Base-by-base conservation (phyloP, 2,113 vertebrate species). In the Ginglymostoma cirratum region DNA sequence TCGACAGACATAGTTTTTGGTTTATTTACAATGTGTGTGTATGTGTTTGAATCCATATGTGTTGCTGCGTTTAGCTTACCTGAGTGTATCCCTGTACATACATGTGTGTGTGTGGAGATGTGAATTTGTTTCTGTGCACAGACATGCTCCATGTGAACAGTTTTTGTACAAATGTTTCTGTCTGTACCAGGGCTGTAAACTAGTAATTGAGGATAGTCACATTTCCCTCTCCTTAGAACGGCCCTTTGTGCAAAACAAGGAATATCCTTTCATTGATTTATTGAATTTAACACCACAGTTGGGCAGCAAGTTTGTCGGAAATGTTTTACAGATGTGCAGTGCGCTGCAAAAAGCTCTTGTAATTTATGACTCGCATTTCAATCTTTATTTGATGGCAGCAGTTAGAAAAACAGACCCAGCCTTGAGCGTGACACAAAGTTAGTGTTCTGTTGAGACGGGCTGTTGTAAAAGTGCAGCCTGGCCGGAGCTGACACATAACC, bases 281-380 rank as follows among this genome's bases (percentile, higher is more conserved):
- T 52, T 52, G 19, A 87, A 45, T 87, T 45, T 87, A 87, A 87
- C 24, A 55, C 85, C 23, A 30, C 85, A 45, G 45, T 87, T 52
- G 48, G 24, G 85, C 85, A 87, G 42, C 48, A 87, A 27, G 85
- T 87, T 52, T 5, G 85, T 30, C 5, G 48, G 42, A 87, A 87
- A 87, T 87, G 85, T 87, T 45, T 87, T 87, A 30, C 85, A 87
- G 85, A 87, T 87, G 85, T 87, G 85, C 48, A 52, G 23, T 27
- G 7, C 7, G 48, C 45, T 87, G 42, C 85, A 52, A 87, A 87
- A 48, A 87, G 42, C 48, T 27, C 85, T 27, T 10, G 8, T 87
- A 52, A 87, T 87, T 87, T 45, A 87, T 87, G 85, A 55, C 48
- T 87, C 21, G 10, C 85, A 30, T 52, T 87, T 52, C 45, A 55